Percentiles rank a stretch among this genome's conserved stretches.
phyloP scores from a whole-genome alignment of 2,113 vertebrate species.

The Poicephalus meyeri region DNA sequence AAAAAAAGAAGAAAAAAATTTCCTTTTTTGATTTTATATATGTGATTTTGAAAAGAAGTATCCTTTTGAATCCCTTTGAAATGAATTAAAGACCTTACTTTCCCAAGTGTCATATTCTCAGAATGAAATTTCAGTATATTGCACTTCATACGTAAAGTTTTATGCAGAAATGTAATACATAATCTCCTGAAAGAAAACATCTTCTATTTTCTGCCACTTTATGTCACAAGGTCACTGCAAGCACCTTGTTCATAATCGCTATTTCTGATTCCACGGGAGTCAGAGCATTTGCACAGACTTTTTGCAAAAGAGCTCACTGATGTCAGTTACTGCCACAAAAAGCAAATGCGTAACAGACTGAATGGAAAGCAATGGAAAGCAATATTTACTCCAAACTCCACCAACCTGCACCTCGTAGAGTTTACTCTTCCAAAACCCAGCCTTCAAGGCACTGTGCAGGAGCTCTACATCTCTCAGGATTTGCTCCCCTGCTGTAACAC shows the following conservation, averaged over 20 bases:
- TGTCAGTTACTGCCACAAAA: background rate
- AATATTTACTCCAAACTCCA: background rate
- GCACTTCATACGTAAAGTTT: background rate
- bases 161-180: fast-evolving
- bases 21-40: background rate
- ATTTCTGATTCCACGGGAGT: background rate
- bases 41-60: background rate
- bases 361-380: background rate
- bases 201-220: background rate
- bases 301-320: background rate
- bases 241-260: background rate
- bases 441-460: background rate
- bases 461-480: background rate
- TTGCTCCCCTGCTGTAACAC: background rate
- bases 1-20: background rate
- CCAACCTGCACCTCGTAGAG: background rate
- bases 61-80: background rate
- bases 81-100: background rate
- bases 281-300: background rate
- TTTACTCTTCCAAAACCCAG: background rate
- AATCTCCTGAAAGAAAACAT: background rate
- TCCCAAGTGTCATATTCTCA: background rate
- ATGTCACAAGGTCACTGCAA: background rate
- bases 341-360: background rate
- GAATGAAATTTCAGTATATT: background rate